Conservation (phyloP, 1,140 invertebrate species). For the Amyelois transitella region DNA sequence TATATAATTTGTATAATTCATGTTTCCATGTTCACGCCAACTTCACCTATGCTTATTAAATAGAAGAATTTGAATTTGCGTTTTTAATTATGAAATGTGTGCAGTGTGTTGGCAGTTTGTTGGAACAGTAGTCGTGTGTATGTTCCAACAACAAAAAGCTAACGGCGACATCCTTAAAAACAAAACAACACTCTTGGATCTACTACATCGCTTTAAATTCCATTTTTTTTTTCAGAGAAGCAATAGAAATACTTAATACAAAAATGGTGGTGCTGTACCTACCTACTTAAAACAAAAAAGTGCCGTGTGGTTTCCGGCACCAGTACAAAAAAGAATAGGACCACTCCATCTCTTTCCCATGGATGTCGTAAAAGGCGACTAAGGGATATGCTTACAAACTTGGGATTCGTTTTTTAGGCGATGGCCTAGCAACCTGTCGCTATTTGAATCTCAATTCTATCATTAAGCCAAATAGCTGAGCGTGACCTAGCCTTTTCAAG, state of each 20-base stretch:
- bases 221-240: conserved; percentile 11
- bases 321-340: too few relatives aligned
- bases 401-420: too few relatives aligned
- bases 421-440: too few relatives aligned
- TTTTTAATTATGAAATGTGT: conserved; percentile 35
- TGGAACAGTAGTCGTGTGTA: conserved; percentile 24
- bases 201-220: conserved; percentile 49
- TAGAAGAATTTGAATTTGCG: not conserved
- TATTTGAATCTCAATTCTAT: too few relatives aligned
- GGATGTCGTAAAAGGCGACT: too few relatives aligned
- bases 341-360: too few relatives aligned
- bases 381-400: too few relatives aligned
- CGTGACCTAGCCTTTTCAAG: too few relatives aligned
- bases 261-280: too few relatives aligned
- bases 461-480: too few relatives aligned
- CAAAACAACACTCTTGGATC: conserved; percentile 64
- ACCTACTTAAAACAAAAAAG: not conserved
- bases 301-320: too few relatives aligned
- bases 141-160: conserved; percentile 19
- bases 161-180: conserved; percentile 33
- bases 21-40: conserved; percentile 2
- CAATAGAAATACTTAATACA: conserved; percentile 34
- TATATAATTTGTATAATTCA: not conserved
- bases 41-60: conserved; percentile 20
- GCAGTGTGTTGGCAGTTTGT: conserved; percentile 66